Conservation (phyloP, 2,888 invertebrate species). For the Galeopsomyia nigrocyanea region DNA sequence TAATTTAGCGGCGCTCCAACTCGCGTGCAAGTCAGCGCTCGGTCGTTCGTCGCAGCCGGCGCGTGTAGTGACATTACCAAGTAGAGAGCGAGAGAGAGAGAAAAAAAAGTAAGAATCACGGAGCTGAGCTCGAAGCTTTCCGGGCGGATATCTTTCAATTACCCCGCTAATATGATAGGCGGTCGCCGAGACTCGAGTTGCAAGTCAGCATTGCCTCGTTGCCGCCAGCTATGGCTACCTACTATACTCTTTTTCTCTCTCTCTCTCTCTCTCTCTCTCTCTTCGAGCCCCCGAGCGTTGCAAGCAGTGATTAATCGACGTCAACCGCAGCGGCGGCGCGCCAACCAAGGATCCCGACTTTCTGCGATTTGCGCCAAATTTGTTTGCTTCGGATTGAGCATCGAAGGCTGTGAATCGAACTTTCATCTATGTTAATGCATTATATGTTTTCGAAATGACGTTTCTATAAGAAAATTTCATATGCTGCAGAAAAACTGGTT, state of each 20-base stretch:
- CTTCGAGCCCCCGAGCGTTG: constrained; percentile 20
- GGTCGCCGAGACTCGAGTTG: constrained; percentile 56
- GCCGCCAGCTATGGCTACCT: constrained; percentile 59
- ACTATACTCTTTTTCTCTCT: background rate
- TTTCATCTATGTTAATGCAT: too few relatives aligned
- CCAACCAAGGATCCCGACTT: background rate
- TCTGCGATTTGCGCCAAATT: too few relatives aligned
- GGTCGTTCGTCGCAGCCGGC: constrained; percentile 62
- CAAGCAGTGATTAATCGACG: constrained; percentile 66
- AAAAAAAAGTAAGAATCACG: constrained; percentile 57
- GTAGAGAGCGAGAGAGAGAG: constrained; percentile 27
- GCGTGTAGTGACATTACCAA: constrained; percentile 61
- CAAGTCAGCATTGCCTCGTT: constrained; percentile 68
- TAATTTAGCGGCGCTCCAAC: constrained; percentile 48
- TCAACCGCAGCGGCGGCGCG: constrained; percentile 62
- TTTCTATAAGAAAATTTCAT: too few relatives aligned
- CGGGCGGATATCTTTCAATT: constrained; percentile 68
- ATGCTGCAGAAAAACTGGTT: too few relatives aligned
- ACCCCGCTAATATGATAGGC: constrained; percentile 67
- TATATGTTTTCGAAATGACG: too few relatives aligned
- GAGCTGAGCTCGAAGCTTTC: constrained; percentile 56
- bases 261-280: background rate
- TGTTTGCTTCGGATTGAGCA: too few relatives aligned
- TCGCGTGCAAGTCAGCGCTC: constrained; percentile 63
- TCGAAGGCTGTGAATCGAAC: too few relatives aligned